These are phyloP conservation scores for Germaria angustata DNA, from an alignment of 2,888 invertebrate species.

Conservation along the genomic window DNA sequence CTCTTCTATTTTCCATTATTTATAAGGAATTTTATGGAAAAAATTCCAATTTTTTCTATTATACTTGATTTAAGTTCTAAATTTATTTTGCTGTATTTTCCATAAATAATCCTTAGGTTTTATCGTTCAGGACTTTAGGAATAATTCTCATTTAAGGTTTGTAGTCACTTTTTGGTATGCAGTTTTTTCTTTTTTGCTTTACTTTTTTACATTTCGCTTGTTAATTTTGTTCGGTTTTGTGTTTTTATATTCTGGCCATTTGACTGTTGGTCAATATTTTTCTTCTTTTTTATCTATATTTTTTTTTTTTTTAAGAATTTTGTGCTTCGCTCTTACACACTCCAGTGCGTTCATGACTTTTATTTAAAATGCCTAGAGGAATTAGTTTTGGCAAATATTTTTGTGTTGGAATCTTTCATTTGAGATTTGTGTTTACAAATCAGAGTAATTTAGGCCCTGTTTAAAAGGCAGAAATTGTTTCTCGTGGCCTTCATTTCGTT, in stretches of 20 bases:
- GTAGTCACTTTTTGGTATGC: background rate
- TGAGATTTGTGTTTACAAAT: background rate
- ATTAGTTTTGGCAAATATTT: slow-evolving; percentile 14
- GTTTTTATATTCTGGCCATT: slow-evolving; percentile 12
- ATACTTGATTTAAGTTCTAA: slow-evolving; percentile 49
- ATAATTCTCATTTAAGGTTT: slow-evolving; percentile 24
- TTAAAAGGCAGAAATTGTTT: too few relatives aligned
- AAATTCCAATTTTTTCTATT: background rate
- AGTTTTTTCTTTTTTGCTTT: background rate
- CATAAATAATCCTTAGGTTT: slow-evolving; percentile 38
- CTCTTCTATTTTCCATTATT: background rate
- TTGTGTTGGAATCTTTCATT: background rate
- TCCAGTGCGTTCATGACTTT: slow-evolving; percentile 48
- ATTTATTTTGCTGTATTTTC: slow-evolving; percentile 7
- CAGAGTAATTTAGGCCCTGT: background rate
- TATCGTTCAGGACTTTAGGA: slow-evolving; percentile 26
- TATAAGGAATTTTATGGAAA: slow-evolving; percentile 35
- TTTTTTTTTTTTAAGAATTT: background rate
- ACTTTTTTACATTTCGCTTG: slow-evolving; percentile 2
- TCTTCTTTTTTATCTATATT: background rate
- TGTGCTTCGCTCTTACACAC: slow-evolving; percentile 15
- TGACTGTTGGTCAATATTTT: slow-evolving; percentile 35
- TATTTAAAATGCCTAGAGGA: slow-evolving; percentile 29
- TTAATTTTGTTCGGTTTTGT: background rate
- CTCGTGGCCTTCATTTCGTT: too few relatives aligned